phyloP scores from a whole-genome alignment of 2,113 vertebrate genomes.

The Motacilla alba region DNA sequence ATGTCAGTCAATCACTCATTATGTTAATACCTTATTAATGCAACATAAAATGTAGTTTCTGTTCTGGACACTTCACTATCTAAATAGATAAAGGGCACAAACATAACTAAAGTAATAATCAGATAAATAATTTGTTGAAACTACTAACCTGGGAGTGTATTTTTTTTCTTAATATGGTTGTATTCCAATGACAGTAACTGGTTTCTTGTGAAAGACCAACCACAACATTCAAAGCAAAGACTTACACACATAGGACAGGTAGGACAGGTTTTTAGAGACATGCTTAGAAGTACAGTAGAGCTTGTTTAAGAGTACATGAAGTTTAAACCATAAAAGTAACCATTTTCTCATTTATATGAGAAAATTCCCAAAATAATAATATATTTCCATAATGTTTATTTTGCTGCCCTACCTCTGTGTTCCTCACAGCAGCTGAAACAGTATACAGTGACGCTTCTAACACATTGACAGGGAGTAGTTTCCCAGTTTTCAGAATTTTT shows the following conservation, averaged over 20 bases:
- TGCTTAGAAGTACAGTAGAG: background rate
- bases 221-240: background rate
- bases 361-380: background rate
- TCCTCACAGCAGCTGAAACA: background rate
- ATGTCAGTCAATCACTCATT: background rate
- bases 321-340: background rate
- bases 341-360: background rate
- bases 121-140: background rate
- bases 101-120: background rate
- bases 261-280: background rate
- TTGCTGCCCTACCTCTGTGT: background rate
- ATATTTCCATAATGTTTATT: background rate
- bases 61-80: background rate
- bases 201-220: background rate
- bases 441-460: background rate
- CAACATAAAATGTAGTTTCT: background rate
- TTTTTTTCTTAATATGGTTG: background rate
- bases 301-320: background rate
- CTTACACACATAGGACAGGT: background rate
- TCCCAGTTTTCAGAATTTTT: background rate
- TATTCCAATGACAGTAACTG: background rate
- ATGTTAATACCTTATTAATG: background rate
- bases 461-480: fast-evolving
- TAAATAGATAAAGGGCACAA: background rate
- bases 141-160: background rate